phyloP scores from a whole-genome alignment of 2,113 vertebrate genomes.

The Sinosuthora webbiana region DNA sequence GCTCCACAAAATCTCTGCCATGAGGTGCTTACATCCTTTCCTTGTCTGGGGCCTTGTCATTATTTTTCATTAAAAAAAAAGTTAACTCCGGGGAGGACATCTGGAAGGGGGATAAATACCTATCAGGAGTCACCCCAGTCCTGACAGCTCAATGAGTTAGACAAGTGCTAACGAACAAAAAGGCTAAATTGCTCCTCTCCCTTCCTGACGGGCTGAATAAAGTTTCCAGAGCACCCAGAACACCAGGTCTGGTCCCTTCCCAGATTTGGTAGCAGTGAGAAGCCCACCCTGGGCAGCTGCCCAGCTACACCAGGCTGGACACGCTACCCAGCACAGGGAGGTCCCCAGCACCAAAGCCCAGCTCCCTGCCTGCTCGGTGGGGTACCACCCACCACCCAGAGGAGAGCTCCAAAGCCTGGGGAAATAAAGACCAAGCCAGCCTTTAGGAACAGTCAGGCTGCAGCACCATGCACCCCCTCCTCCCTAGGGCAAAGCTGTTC shows the following conservation, averaged over 20 bases:
- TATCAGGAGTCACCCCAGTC: background rate
- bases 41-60: background rate
- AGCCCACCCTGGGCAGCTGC: background rate
- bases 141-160: background rate
- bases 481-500: background rate
- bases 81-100: background rate
- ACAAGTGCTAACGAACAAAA: background rate
- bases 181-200: background rate
- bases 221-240: background rate
- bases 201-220: background rate
- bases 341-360: background rate
- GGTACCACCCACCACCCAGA: background rate
- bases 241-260: accelerated
- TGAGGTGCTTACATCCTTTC: background rate
- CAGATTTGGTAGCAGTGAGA: background rate
- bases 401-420: background rate
- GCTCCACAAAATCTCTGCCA: background rate
- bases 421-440: background rate
- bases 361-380: no score
- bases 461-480: accelerated
- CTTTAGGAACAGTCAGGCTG: background rate
- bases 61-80: background rate
- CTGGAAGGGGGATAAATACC: background rate
- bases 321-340: background rate
- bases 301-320: background rate